Base-by-base conservation (phyloP, 2,797 vertebrate genomes). In the Morus bassanus region DNA sequence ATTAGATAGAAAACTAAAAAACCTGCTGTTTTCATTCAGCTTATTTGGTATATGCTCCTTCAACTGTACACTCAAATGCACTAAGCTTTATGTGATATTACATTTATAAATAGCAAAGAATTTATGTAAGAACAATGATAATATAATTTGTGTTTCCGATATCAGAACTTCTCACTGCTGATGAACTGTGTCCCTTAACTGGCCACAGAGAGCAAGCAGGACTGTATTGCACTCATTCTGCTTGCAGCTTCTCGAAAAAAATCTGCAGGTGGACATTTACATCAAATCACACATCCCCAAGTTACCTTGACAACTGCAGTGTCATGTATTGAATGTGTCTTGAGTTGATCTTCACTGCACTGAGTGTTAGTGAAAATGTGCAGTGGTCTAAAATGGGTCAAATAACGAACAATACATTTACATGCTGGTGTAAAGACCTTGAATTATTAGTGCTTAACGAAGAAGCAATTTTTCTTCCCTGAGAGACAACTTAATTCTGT, bases 281-380 rank as follows among this genome's bases (percentile, higher is more conserved):
- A 94, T 96, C 95, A 94, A 94, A 95, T 96, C 95, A 90, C 91
- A 68, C 37, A 81, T 65, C 82, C 80, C 80, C 74, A 39, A 73
- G 97, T 97, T 97, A 95, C 97, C 97, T 96, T 98, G 96, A 97
- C 97, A 97, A 97, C 97, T 96, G 93, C 90, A 90, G 8, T 96
- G 86, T 94, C 95, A 93, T 37, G 43, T 59, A 95, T 72, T 93
- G 89, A 90, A 86, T 75, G 79, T 77, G 85, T 77, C 88, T 89
- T 91, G 17, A 87, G 94, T 82, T 95, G 69, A 72, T 95, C 95
- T 89, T 74, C 1, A 1, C 94, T 72, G 65, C 82, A 54, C 39
- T 68, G 67, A 89, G 72, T 24, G 56, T 65, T 67, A 92, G 81
- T 48, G 76, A 88, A 77, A 95, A 96, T 51, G 68, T 60, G 60